phyloP scores from a whole-genome alignment of 2,888 invertebrate species.

The Cotesia congregata region DNA sequence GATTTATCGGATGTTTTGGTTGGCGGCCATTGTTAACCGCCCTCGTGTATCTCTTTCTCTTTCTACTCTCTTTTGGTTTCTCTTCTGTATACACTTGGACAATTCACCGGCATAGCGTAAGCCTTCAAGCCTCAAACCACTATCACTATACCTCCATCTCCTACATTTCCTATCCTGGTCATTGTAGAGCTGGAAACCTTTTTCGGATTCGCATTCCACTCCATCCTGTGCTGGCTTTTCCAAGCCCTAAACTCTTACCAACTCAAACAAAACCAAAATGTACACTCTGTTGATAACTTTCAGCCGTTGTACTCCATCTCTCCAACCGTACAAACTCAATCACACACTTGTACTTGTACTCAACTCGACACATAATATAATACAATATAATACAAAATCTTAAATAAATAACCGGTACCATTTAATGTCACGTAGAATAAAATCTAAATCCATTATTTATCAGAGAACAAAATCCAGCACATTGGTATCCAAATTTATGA shows the following conservation, averaged over 20 bases:
- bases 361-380: not conserved
- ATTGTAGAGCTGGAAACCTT: slow-evolving; percentile 8
- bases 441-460: not conserved
- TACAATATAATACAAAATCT: not conserved
- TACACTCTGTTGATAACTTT: not conserved
- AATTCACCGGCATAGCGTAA: slow-evolving; percentile 22
- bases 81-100: slow-evolving; percentile 44
- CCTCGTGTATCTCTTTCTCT: slow-evolving; percentile 57
- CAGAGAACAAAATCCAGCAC: not conserved
- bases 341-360: not conserved
- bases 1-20: slow-evolving; percentile 71
- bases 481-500: not conserved
- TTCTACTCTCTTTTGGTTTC: slow-evolving; percentile 45
- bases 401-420: not conserved
- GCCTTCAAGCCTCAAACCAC: not conserved
- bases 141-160: not conserved
- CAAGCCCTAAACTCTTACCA: not conserved
- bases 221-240: not conserved
- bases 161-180: not conserved
- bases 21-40: slow-evolving; percentile 70
- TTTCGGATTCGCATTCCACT: slow-evolving; percentile 9
- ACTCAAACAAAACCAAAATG: not conserved
- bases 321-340: not conserved
- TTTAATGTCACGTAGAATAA: not conserved
- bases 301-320: not conserved